phyloP scores from a whole-genome alignment of 2,888 invertebrate species.

The Tinea trinotella region DNA sequence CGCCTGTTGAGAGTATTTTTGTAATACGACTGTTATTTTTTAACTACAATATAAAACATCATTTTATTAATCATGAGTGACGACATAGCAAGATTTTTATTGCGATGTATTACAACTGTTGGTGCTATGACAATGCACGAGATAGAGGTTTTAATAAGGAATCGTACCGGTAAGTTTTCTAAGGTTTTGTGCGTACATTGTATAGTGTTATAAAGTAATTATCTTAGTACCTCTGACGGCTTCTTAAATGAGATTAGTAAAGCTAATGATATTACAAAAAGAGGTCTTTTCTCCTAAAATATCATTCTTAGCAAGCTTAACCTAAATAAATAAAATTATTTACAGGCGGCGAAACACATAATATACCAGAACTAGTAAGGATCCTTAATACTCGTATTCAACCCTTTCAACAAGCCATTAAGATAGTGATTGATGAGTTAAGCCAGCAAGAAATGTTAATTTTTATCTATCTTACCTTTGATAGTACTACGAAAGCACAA shows the following conservation, averaged over 20 bases:
- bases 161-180: conserved; percentile 33
- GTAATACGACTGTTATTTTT: too few species aligned
- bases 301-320: too few species aligned
- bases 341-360: not conserved
- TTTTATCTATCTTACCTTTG: conserved; percentile 48
- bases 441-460: conserved; percentile 48
- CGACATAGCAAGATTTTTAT: conserved; percentile 41
- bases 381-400: conserved; percentile 49
- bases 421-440: conserved; percentile 47
- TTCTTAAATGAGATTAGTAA: too few species aligned
- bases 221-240: too few species aligned
- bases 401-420: conserved; percentile 48
- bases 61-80: conserved; percentile 31
- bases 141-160: conserved; percentile 31
- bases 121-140: conserved; percentile 47
- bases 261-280: too few species aligned
- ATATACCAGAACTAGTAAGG: conserved; percentile 33
- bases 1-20: too few species aligned
- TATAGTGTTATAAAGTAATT: too few species aligned
- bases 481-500: conserved; percentile 53
- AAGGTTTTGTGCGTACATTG: too few species aligned
- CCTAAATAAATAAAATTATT: not conserved
- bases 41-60: too few species aligned
- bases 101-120: conserved; percentile 47
- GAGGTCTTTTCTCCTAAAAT: too few species aligned